Evolutionary conservation across 2,888 invertebrate genomes (phyloP), one percentile per base, ranked within the genome.

Genomic region (Strigamia crassipes): DNA sequence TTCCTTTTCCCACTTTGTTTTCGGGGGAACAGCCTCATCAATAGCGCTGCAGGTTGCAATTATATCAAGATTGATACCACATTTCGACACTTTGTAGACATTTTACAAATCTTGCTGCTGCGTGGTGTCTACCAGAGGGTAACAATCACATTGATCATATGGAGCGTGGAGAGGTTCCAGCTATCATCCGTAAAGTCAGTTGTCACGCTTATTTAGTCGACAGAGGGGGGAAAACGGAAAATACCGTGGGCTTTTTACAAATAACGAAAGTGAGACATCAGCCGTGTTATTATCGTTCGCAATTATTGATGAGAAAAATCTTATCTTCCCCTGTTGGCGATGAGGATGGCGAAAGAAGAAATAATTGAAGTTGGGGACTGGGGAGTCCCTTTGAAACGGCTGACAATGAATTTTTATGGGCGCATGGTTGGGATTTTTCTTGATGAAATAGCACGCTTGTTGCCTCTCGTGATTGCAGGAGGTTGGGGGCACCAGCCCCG

Each of bases 341-440:
- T 15, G 42, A n/a, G 1, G 46, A 46, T 46, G n/a, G 15, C 15
- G 5, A 46, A n/a, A 27, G 27, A n/a, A n/a, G 18, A 21, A 66
- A 66, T 66, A 21, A 66, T 66, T 66, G 61, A 6, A 66, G 21
- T 2, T n/a, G 61, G n/a, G 61, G n/a, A 61, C 51, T 18, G 38
- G 38, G 38, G 15, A 46, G 46, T 23, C 21, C 61, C 21, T 23
- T 66, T 66, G 15, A 51, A 13, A 51, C 1, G 1, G 27, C 51
- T 51, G 61, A 78, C 78, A 78, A 78, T 78, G 78, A 78, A 78
- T 78, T 34, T 78, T 78, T 34, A 41, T 41, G 78, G 78, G 18
- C 15, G 78, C 18, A 78, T 38, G 78, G 23, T 34, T 41, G 78
- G 1, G 34, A 41, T 78, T 78, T 18, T 46, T 78, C 34, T 18